phyloP scores from a whole-genome alignment of 2,797 vertebrate genomes.

The Neosilurus hyrtlii region DNA sequence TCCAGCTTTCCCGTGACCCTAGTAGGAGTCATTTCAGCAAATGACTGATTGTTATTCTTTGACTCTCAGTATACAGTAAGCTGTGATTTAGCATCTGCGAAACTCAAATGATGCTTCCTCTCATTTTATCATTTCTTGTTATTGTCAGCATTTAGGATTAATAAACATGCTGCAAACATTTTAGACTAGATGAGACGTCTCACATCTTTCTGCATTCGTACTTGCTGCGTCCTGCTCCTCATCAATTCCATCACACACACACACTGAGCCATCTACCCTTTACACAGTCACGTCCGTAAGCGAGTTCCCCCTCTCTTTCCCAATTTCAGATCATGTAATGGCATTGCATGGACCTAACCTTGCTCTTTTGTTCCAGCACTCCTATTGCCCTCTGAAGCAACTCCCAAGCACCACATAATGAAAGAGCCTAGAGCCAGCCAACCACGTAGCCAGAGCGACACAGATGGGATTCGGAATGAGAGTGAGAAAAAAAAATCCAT shows the following conservation, averaged over 20 bases:
- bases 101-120: neutral
- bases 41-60: neutral
- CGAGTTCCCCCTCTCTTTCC: slow-evolving; percentile 30
- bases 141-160: slow-evolving; percentile 62
- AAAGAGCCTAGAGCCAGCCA: slow-evolving; percentile 42
- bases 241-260: slow-evolving; percentile 37
- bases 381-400: slow-evolving; percentile 34
- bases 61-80: neutral
- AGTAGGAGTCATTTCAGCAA: neutral
- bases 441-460: slow-evolving; percentile 28
- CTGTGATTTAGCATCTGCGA: neutral
- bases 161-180: slow-evolving; percentile 62
- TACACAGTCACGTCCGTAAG: slow-evolving; percentile 35
- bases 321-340: slow-evolving; percentile 51
- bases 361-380: slow-evolving; percentile 44
- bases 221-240: slow-evolving; percentile 27
- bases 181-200: slow-evolving; percentile 26
- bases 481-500: slow-evolving; percentile 17
- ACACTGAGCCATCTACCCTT: slow-evolving; percentile 28
- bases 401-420: slow-evolving; percentile 47
- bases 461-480: slow-evolving; percentile 44
- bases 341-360: slow-evolving; percentile 56
- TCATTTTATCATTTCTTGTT: neutral
- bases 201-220: slow-evolving; percentile 22
- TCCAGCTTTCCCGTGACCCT: neutral